Evolutionary conservation across 2,888 invertebrate genomes (phyloP).

Genomic region (Patella caerulea): DNA sequence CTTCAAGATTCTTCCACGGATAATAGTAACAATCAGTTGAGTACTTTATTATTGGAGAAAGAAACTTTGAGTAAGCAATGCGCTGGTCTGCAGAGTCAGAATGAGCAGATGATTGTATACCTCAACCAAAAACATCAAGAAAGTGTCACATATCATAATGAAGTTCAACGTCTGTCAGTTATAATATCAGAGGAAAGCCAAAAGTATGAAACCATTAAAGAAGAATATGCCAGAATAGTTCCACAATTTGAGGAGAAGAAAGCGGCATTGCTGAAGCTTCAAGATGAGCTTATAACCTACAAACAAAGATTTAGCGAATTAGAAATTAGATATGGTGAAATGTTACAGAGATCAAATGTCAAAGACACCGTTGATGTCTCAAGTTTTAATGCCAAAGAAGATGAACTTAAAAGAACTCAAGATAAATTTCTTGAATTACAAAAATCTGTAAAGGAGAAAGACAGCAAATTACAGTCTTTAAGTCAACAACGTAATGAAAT

Average conservation of each 20-base stretch:
- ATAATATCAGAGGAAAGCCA: constrained; percentile 52
- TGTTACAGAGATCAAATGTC: constrained; percentile 55
- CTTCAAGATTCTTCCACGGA: constrained; percentile 63
- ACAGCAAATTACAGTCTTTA: constrained; percentile 45
- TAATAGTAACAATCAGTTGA: constrained; percentile 63
- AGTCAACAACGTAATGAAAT: constrained; percentile 51
- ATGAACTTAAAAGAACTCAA: constrained; percentile 48
- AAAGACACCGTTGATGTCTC: constrained; percentile 51
- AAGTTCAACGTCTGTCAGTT: constrained; percentile 81
- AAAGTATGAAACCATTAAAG: constrained; percentile 57
- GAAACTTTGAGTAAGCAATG: constrained; percentile 77
- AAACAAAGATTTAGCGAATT: constrained; percentile 66
- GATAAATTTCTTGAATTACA: constrained; percentile 36
- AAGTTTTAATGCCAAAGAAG: constrained; percentile 45
- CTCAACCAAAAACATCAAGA: constrained; percentile 88
- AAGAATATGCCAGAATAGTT: constrained; percentile 63
- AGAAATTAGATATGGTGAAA: constrained; percentile 65
- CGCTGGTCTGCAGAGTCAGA: constrained; percentile 75
- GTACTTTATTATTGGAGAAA: constrained; percentile 51
- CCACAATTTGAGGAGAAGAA: constrained; percentile 71
- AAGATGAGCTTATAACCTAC: constrained; percentile 68
- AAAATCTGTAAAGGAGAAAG: constrained; percentile 28
- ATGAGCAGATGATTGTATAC: constrained; percentile 71
- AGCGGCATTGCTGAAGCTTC: constrained; percentile 67
- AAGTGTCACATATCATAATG: constrained; percentile 86